phyloP scores from a whole-genome alignment of 2,888 invertebrate species.

The Eupithecia subfuscata region DNA sequence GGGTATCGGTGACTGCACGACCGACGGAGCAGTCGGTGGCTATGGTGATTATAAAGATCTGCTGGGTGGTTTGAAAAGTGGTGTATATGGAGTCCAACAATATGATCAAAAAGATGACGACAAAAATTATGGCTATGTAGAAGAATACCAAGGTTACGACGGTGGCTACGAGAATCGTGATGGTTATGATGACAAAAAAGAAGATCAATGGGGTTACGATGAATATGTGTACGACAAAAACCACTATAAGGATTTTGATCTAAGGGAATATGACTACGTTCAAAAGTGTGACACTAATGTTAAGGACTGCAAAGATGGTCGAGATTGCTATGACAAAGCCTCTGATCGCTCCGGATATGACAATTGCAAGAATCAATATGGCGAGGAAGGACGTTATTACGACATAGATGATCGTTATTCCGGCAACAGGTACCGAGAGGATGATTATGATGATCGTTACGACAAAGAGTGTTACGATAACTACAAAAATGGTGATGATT shows the following conservation, averaged over 20 bases:
- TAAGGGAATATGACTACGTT: constrained; percentile 19
- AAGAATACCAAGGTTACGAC: constrained; percentile 12
- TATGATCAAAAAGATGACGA: background rate
- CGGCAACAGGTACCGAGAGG: constrained; percentile 1
- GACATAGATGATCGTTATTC: constrained; percentile 21
- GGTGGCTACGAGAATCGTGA: background rate
- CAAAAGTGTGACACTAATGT: constrained; percentile 22
- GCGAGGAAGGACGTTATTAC: constrained; percentile 26
- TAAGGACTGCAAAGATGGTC: constrained; percentile 28
- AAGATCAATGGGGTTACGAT: background rate
- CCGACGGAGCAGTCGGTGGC: background rate
- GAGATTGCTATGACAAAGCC: constrained; percentile 28
- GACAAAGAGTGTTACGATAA: constrained; percentile 4
- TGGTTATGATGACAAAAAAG: background rate
- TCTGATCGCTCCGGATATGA: constrained; percentile 22
- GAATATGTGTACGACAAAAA: constrained; percentile 14
- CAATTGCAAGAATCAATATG: constrained; percentile 25
- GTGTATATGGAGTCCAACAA: background rate
- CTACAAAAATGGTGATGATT: constrained; percentile 7
- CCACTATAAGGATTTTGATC: constrained; percentile 3
- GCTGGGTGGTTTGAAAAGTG: background rate
- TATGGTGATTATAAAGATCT: constrained; percentile 17
- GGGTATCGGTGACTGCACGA: constrained; percentile 9
- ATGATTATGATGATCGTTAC: background rate
- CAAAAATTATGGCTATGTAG: constrained; percentile 12